Evolutionary conservation across 2,113 vertebrate species (phyloP), one percentile per base, ranked within the genome.

Genomic region (Lasiurus borealis): DNA sequence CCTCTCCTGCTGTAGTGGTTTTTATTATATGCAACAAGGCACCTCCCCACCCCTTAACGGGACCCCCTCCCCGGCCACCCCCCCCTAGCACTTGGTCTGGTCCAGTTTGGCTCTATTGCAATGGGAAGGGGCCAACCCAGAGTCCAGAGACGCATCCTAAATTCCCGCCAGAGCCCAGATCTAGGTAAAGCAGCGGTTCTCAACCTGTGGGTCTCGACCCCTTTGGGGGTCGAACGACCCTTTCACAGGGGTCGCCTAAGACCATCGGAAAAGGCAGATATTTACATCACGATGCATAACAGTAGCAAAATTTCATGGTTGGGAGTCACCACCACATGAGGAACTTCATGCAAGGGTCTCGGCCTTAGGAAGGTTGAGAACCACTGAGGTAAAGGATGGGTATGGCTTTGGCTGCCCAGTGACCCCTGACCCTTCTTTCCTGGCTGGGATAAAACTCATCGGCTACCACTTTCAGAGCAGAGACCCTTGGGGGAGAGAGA

Each of bases 91-190:
- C 14, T 21, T 64, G 69, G 52, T 25, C 59, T 71, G 5, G 6
- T 31, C 34, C 1, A 3, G 8, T 31, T 21, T 0, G 9, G 16
- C 27, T 19, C 34, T 40, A 16, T 62, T 0, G 3, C 10, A 85
- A 23, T 5, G 27, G 72, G 29, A 90, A 62, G 73, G n/a, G 44
- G 29, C 36, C 8, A 57, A 19, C 8, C n/a, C 52, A 59, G 66
- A 82, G 52, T 48, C 8, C 40, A 36, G 52, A 85, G 66, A 76
- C 5, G 23, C 1, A 2, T 21, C 62, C 21, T 69, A 31, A 21
- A 40, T 19, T 73, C 18, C 80, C 25, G 4, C 5, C 57, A 16
- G 50, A 31, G 19, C 71, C 31, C 31, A 71, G 40, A 11, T 23
- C 76, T 73, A 5, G 48, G 25, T 64, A 18, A 13, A 88, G 69